Conservation (phyloP, 2,888 invertebrate species). For the Syrphus vitripennis region DNA sequence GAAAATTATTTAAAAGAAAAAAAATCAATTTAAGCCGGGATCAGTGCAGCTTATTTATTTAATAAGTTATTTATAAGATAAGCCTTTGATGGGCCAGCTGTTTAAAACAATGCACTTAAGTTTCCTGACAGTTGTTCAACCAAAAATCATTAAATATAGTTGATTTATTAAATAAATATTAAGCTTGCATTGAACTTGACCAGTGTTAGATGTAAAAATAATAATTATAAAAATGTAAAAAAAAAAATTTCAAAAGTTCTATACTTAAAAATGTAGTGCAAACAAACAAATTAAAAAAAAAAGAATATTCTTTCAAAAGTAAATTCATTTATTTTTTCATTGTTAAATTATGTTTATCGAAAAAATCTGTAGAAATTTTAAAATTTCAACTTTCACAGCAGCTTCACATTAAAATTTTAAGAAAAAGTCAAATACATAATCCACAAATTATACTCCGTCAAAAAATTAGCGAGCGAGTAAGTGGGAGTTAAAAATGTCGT, state of each 20-base stretch:
- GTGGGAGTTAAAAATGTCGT: too few species aligned
- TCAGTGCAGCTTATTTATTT: background rate
- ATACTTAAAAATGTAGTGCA: background rate
- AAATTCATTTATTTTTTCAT: background rate
- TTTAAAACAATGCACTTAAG: background rate
- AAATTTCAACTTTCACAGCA: background rate
- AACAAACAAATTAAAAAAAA: background rate
- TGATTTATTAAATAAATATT: background rate
- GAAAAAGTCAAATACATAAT: too few species aligned
- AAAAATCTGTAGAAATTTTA: background rate
- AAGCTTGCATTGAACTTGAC: slow-evolving; percentile 12
- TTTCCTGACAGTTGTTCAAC: background rate
- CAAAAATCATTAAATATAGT: background rate
- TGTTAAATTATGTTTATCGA: background rate
- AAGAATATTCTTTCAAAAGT: background rate
- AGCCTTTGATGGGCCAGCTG: background rate
- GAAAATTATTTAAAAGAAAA: background rate
- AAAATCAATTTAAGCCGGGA: background rate
- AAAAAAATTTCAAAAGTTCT: background rate
- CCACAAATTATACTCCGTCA: too few species aligned
- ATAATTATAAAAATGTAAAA: background rate
- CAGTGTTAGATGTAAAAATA: slow-evolving; percentile 5
- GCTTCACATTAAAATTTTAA: too few species aligned
- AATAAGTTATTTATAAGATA: background rate
- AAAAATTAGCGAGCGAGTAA: too few species aligned